phyloP scores from a whole-genome alignment of 1,140 invertebrate genomes.

The Saxidomus purpurata region DNA sequence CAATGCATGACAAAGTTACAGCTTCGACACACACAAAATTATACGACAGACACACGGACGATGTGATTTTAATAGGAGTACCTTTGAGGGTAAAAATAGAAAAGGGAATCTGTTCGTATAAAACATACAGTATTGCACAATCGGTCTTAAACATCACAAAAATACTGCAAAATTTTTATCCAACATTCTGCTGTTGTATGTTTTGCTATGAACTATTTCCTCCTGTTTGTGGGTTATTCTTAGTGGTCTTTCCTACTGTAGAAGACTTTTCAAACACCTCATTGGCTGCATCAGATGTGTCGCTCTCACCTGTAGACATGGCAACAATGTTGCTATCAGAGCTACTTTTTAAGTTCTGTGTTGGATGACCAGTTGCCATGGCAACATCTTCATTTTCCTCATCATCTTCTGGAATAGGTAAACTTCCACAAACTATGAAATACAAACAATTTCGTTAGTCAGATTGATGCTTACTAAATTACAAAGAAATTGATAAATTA shows the following conservation, averaged over 20 bases:
- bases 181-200: too few relatives aligned
- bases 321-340: background rate
- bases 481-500: background rate
- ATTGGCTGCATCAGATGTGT: background rate
- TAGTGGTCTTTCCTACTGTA: background rate
- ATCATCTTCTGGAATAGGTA: conserved; percentile 32
- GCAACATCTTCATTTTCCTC: conserved; percentile 9
- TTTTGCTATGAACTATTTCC: background rate
- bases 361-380: background rate
- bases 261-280: background rate
- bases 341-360: background rate
- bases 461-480: background rate
- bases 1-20: too few relatives aligned
- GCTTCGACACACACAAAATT: too few relatives aligned
- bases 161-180: too few relatives aligned
- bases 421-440: background rate
- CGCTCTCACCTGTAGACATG: background rate
- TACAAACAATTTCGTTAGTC: background rate
- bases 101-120: too few relatives aligned
- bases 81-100: too few relatives aligned
- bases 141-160: too few relatives aligned
- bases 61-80: too few relatives aligned
- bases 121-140: too few relatives aligned
- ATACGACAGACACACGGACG: too few relatives aligned
- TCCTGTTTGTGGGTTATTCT: background rate